These are phyloP conservation scores for Drosophila cardini DNA, from an alignment of 1,140 invertebrate genomes.

Conservation along the genomic window DNA sequence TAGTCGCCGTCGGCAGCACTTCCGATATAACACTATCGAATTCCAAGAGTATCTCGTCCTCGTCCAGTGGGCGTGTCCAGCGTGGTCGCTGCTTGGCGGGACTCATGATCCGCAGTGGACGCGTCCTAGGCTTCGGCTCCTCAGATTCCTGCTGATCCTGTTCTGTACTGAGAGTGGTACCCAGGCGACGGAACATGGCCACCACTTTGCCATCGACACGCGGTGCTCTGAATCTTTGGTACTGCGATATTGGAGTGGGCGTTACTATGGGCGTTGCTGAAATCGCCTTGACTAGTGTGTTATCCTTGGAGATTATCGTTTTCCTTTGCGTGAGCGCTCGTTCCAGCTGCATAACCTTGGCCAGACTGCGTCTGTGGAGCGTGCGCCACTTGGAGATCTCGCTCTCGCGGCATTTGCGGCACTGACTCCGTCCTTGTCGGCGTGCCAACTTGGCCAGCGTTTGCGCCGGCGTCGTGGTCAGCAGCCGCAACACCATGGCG, in stretches of 20 bases:
- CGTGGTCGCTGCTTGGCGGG: conserved; percentile 67
- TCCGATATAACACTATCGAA: conserved; percentile 80
- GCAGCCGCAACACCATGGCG: conserved; percentile 35
- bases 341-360: conserved; percentile 37
- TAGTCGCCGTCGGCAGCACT: conserved; percentile 60
- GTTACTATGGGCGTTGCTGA: not conserved
- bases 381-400: conserved; percentile 35
- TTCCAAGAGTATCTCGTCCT: conserved; percentile 78
- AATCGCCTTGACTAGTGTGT: conserved; percentile 12
- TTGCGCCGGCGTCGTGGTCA: not conserved
- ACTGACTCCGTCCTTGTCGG: conserved; percentile 25
- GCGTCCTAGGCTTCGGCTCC: conserved; percentile 9
- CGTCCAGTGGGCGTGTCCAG: conserved; percentile 70
- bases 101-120: conserved; percentile 69
- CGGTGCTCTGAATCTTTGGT: conserved; percentile 72
- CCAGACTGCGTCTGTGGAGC: conserved; percentile 39
- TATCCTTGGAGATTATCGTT: not conserved
- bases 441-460: conserved; percentile 19
- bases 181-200: conserved; percentile 77
- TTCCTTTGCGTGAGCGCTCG: conserved; percentile 23
- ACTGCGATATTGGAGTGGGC: not conserved
- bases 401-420: conserved; percentile 46
- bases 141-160: not conserved
- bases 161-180: conserved; percentile 67
- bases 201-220: conserved; percentile 80